phyloP scores from a whole-genome alignment of 2,113 vertebrate genomes.

The Lagenorhynchus albirostris region DNA sequence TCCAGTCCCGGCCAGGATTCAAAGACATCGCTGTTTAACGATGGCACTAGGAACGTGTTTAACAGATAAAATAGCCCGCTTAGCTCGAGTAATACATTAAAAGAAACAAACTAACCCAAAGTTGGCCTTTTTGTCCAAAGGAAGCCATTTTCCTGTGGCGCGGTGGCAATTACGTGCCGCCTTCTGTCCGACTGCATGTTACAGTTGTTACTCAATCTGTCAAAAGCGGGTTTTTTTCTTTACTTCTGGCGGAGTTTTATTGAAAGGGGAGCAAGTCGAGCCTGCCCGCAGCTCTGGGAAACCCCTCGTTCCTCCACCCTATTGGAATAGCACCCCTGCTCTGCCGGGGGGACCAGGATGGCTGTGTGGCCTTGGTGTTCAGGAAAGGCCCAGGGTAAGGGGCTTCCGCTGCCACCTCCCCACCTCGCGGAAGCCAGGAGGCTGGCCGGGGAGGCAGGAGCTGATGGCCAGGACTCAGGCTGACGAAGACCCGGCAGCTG shows the following conservation, averaged over 20 bases:
- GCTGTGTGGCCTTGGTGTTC: background rate
- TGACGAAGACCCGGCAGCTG: slow-evolving; percentile 49
- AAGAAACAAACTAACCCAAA: slow-evolving; percentile 87
- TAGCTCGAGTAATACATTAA: slow-evolving; percentile 84
- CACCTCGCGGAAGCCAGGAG: background rate
- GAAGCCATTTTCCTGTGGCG: slow-evolving; percentile 83
- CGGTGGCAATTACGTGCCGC: slow-evolving; percentile 80
- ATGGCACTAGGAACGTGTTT: slow-evolving; percentile 78
- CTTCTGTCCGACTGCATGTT: slow-evolving; percentile 81
- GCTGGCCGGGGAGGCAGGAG: background rate
- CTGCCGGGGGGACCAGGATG: slow-evolving; percentile 31
- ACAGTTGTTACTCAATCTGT: slow-evolving; percentile 83
- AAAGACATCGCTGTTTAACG: slow-evolving; percentile 84
- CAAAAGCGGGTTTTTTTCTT: slow-evolving; percentile 75
- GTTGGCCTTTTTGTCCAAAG: slow-evolving; percentile 85
- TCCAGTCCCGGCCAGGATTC: slow-evolving; percentile 82
- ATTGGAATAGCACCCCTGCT: background rate
- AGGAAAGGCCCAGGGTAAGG: background rate
- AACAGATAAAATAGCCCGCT: slow-evolving; percentile 84
- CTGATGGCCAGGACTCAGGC: background rate
- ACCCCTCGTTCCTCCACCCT: slow-evolving; percentile 51
- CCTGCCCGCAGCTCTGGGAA: slow-evolving; percentile 50
- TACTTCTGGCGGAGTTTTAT: slow-evolving; percentile 18
- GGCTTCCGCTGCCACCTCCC: background rate
- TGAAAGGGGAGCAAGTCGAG: slow-evolving; percentile 59